Evolutionary conservation across 2,113 vertebrate genomes (phyloP).

Genomic region (Cololabis saira): DNA sequence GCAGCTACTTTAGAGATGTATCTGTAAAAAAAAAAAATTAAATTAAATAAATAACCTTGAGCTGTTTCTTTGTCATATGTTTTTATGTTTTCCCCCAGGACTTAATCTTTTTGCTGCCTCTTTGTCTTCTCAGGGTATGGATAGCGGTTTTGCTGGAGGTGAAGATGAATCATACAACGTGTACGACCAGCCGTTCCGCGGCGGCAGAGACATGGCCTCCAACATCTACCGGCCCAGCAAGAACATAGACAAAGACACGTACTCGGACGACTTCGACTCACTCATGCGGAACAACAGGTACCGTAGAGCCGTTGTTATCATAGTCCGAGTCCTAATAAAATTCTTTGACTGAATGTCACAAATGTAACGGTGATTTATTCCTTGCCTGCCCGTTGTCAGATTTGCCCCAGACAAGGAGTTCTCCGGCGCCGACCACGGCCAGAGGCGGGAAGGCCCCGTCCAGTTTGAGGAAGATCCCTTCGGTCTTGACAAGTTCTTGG

Average conservation of each 20-base stretch:
- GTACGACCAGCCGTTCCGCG: constrained; percentile 94
- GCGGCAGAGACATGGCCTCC: constrained; percentile 92
- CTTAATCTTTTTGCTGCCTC: background rate
- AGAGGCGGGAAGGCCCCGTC: constrained; percentile 92
- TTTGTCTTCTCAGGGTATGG: constrained; percentile 87
- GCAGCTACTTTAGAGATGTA: too few species aligned
- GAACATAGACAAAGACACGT: constrained; percentile 92
- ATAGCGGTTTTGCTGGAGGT: constrained; percentile 95
- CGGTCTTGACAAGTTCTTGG: constrained; percentile 98
- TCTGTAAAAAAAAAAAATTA: too few species aligned
- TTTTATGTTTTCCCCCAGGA: background rate
- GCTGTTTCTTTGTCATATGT: too few species aligned
- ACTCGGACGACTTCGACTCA: constrained; percentile 91
- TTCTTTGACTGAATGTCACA: too few species aligned
- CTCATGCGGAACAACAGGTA: constrained; percentile 93
- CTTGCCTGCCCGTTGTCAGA: constrained; percentile 67
- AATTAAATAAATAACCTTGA: too few species aligned
- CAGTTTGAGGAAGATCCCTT: constrained; percentile 99
- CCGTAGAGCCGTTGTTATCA: background rate
- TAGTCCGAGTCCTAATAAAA: too few species aligned
- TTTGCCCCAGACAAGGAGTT: constrained; percentile 97
- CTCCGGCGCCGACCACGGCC: constrained; percentile 89
- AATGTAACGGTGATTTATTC: background rate
- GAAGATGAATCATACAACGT: constrained; percentile 97
- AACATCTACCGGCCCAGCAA: constrained; percentile 96